A percentile compares a stretch with the other conserved stretches of the same genome.
phyloP scores from a whole-genome alignment of 2,888 invertebrate genomes.

The Andrena fulva region DNA sequence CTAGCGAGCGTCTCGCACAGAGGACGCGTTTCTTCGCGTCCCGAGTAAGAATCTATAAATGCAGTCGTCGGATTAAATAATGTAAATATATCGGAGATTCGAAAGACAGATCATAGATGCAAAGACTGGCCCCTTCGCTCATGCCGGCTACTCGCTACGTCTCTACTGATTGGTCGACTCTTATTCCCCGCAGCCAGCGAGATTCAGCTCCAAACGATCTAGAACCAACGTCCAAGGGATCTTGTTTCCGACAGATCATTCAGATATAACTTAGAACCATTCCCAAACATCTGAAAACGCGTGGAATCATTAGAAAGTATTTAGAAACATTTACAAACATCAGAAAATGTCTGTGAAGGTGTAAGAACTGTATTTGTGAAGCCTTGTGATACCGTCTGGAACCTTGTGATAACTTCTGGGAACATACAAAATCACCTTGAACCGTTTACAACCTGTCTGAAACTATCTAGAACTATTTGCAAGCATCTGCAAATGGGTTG shows the following conservation, averaged over 20 bases:
- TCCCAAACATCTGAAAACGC: too few species aligned
- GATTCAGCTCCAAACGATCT: constrained; percentile 14
- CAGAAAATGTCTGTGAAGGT: not conserved
- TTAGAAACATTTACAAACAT: not conserved
- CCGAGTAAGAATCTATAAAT: constrained; percentile 64
- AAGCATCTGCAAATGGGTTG: not conserved
- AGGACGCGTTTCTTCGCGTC: constrained; percentile 23
- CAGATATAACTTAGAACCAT: not conserved
- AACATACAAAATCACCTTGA: not conserved
- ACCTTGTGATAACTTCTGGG: not conserved
- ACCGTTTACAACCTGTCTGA: not conserved
- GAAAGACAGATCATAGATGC: constrained; percentile 83
- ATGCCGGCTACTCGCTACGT: constrained; percentile 82
- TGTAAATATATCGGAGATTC: constrained; percentile 78
- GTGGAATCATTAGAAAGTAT: not conserved
- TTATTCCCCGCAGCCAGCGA: constrained; percentile 34
- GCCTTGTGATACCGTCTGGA: not conserved
- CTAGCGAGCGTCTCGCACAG: constrained; percentile 25
- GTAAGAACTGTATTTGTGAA: not conserved
- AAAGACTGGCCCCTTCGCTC: constrained; percentile 85
- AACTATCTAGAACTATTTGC: not conserved
- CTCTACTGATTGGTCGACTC: constrained; percentile 67
- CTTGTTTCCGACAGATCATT: not conserved
- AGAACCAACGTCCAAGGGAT: not conserved
- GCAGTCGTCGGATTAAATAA: constrained; percentile 71